A percentile compares a stretch with the other conserved stretches of the same genome.
Evolutionary conservation across 2,888 invertebrate species (phyloP).

Genomic region (Acrocyrtus sp.): DNA sequence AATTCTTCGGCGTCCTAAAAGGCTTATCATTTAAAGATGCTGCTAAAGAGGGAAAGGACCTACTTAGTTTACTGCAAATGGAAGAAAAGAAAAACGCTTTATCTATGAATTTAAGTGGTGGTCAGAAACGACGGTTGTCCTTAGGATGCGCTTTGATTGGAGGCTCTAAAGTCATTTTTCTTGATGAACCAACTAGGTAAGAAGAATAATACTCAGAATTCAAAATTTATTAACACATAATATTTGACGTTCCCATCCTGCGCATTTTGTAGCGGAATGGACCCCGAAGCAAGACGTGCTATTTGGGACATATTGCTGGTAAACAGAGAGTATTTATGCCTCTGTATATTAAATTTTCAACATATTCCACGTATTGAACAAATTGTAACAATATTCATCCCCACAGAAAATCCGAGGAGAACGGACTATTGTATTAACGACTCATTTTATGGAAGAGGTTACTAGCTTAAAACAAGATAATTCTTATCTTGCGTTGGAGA

Average conservation of each 20-base stretch:
- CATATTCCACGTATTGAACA: not conserved
- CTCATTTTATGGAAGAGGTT: slow-evolving; percentile 74
- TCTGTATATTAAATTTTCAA: not conserved
- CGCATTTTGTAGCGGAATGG: slow-evolving; percentile 67
- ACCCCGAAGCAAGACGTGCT: slow-evolving; percentile 69
- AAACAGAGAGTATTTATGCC: not conserved
- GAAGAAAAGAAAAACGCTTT: slow-evolving; percentile 73
- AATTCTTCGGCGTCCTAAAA: slow-evolving; percentile 78
- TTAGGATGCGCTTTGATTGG: slow-evolving; percentile 88
- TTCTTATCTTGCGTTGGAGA: not conserved
- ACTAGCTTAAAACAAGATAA: not conserved
- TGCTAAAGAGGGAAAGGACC: slow-evolving; percentile 69
- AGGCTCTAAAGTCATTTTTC: slow-evolving; percentile 72
- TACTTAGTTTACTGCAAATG: slow-evolving; percentile 74
- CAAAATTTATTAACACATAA: not conserved
- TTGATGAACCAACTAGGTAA: slow-evolving; percentile 69
- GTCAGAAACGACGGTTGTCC: slow-evolving; percentile 90
- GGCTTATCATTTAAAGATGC: slow-evolving; percentile 70
- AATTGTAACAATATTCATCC: not conserved
- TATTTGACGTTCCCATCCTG: no score
- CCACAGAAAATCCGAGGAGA: slow-evolving; percentile 70
- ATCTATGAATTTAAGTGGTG: slow-evolving; percentile 82
- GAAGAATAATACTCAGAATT: not conserved
- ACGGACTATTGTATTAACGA: slow-evolving; percentile 86
- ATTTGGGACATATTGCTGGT: slow-evolving; percentile 65